Evolutionary conservation across 92 coral and sea anemone species (phyloP).

Genomic region (Actinernus sp.): DNA sequence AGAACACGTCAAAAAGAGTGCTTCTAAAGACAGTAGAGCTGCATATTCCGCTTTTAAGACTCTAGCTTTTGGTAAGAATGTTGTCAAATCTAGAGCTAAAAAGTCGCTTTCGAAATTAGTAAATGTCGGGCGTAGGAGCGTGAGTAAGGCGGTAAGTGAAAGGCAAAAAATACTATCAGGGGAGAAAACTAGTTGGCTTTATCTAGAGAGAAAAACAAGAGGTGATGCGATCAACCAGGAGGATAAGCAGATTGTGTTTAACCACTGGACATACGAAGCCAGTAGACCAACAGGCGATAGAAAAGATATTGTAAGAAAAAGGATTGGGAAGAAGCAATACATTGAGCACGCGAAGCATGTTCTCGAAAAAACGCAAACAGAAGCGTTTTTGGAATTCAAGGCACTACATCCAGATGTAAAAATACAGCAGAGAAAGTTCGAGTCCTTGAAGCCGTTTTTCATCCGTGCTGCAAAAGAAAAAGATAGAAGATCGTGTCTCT

Average conservation of each 20-base stretch:
- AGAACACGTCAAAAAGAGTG: slow-evolving; percentile 33
- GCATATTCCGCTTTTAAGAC: slow-evolving; percentile 43
- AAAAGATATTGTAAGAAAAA: slow-evolving; percentile 34
- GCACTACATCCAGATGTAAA: slow-evolving; percentile 26
- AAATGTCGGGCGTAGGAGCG: slow-evolving; percentile 32
- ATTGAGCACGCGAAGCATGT: slow-evolving; percentile 55
- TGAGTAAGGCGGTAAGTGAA: slow-evolving; percentile 17
- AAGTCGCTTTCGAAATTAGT: slow-evolving; percentile 46
- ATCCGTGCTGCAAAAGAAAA: slow-evolving; percentile 47
- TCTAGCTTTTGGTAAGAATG: slow-evolving; percentile 47
- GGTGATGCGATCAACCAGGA: slow-evolving; percentile 34
- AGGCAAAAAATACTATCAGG: slow-evolving; percentile 42
- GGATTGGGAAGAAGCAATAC: slow-evolving; percentile 37
- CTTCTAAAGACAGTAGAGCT: slow-evolving; percentile 43
- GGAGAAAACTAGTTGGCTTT: slow-evolving; percentile 58
- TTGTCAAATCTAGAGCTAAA: slow-evolving; percentile 26
- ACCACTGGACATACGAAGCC: slow-evolving; percentile 53
- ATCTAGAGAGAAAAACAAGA: slow-evolving; percentile 29
- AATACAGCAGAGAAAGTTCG: slow-evolving; percentile 58
- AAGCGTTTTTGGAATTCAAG: slow-evolving; percentile 43
- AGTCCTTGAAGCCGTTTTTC: slow-evolving; percentile 57
- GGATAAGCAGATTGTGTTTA: slow-evolving; percentile 12
- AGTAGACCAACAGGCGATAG: slow-evolving; percentile 64
- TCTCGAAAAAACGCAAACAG: slow-evolving; percentile 67
- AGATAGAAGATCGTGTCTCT: slow-evolving; percentile 55